Evolutionary conservation across 2,888 invertebrate genomes (phyloP), one percentile per base, ranked within the genome.

Genomic region (Drosophila prolongata): DNA sequence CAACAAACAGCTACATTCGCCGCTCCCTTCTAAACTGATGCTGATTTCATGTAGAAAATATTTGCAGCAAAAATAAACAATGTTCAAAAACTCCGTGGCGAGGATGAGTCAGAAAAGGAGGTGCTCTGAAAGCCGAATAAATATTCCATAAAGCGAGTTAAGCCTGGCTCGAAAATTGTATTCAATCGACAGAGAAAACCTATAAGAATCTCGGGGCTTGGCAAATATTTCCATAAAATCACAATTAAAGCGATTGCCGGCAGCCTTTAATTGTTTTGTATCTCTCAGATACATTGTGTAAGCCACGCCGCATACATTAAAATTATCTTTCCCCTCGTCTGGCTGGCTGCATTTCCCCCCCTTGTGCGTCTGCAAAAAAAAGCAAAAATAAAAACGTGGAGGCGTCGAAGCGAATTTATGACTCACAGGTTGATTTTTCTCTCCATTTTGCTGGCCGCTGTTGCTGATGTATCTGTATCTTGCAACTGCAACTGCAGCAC

Each of bases 201-300:
- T 66, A 57, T 13, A 65, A 65, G 49, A 61, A 53, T 52, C 34
- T 58, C 10, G 42, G 42, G 40, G 64, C 14, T 62, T 13, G 38
- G 38, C 13, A n/a, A 37, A 57, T 49, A 87, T 85, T 81, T 79
- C 37, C 88, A 84, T 82, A 68, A 75, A 86, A 73, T 69, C 75
- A 73, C 70, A 78, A 80, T 88, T 83, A 75, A 56, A 50, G 61
- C 53, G 62, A 16, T 58, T 50, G 61, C 75, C 46, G 60, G 58
- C 44, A 38, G 19, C 54, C 54, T 54, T 79, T 71, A 87, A 85
- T 85, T 65, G 62, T 40, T 46, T 62, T 58, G 77, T 76, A 80
- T 75, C 85, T 75, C 79, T 4, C 61, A 75, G 71, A 75, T 80
- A 71, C 67, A 83, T 50, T 76, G 59, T 49, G 54, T 50, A 61